These are phyloP conservation scores for Phasianus colchicus DNA, from an alignment of 2,113 vertebrate genomes.

Conservation along the genomic window DNA sequence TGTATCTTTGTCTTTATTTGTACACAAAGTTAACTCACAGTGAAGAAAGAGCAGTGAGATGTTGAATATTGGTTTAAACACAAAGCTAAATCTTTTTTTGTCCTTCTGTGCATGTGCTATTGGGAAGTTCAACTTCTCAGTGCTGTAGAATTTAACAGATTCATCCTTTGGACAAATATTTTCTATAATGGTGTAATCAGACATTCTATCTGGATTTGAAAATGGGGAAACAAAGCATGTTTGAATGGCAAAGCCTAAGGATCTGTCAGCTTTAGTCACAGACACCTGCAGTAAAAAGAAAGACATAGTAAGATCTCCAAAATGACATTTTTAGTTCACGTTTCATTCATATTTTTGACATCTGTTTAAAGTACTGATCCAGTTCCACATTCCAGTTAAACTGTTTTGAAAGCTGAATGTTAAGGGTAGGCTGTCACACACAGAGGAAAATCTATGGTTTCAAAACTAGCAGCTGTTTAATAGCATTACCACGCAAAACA, in stretches of 20 bases:
- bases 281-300: slow-evolving; percentile 82
- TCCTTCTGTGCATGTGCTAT: slow-evolving; percentile 73
- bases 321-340: slow-evolving; percentile 12
- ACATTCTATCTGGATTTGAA: slow-evolving; percentile 80
- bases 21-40: slow-evolving; percentile 91
- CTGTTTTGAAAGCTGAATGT: slow-evolving; percentile 11
- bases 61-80: slow-evolving; percentile 88
- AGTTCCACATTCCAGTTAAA: slow-evolving; percentile 22
- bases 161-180: slow-evolving; percentile 94
- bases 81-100: slow-evolving; percentile 91
- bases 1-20: slow-evolving; percentile 70
- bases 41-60: slow-evolving; percentile 89
- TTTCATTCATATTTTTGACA: slow-evolving; percentile 44
- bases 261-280: slow-evolving; percentile 84
- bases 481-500: not conserved
- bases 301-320: slow-evolving; percentile 23
- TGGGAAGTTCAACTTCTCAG: slow-evolving; percentile 73
- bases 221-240: slow-evolving; percentile 89
- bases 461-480: slow-evolving; percentile 42
- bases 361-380: slow-evolving; percentile 27
- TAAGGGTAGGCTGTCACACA: not conserved
- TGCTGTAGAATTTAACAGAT: slow-evolving; percentile 84
- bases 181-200: slow-evolving; percentile 90
- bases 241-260: slow-evolving; percentile 90
- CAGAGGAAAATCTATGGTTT: slow-evolving; percentile 9